phyloP scores from a whole-genome alignment of 2,113 vertebrate genomes.

The Gavialis gangeticus region DNA sequence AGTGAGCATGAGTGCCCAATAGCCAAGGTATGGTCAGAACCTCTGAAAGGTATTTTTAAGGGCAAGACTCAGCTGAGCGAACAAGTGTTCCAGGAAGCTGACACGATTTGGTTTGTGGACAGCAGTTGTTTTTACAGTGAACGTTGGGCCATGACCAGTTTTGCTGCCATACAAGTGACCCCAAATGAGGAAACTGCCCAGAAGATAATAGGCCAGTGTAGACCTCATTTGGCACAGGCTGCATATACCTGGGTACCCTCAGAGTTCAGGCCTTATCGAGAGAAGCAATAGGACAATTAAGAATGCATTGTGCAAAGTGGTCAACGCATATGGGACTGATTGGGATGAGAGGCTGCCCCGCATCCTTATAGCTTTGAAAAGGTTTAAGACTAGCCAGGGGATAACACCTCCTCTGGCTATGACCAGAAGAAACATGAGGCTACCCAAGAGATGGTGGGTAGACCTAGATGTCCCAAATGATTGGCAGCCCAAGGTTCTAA shows the following conservation, averaged over 20 bases:
- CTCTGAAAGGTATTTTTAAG: not conserved
- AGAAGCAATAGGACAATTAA: not conserved
- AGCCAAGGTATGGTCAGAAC: not conserved
- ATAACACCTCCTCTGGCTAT: too few relatives aligned
- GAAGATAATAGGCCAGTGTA: not conserved
- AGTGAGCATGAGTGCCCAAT: not conserved
- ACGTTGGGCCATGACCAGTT: not conserved
- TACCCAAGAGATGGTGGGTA: too few relatives aligned
- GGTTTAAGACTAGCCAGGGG: too few relatives aligned
- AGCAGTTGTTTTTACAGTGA: not conserved
- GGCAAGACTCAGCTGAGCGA: too few relatives aligned
- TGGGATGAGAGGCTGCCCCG: too few relatives aligned
- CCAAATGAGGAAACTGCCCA: not conserved
- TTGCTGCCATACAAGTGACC: not conserved
- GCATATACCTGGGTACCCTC: not conserved
- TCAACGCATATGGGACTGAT: too few relatives aligned
- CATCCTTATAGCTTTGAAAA: too few relatives aligned
- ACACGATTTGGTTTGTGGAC: not conserved
- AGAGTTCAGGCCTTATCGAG: not conserved
- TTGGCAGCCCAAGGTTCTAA: too few relatives aligned
- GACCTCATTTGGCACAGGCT: not conserved
- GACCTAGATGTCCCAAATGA: too few relatives aligned
- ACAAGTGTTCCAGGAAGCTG: not conserved
- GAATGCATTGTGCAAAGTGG: not conserved
- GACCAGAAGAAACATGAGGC: too few relatives aligned